Conservation (phyloP, 2,113 vertebrate species). For the Anguilla japonica region DNA sequence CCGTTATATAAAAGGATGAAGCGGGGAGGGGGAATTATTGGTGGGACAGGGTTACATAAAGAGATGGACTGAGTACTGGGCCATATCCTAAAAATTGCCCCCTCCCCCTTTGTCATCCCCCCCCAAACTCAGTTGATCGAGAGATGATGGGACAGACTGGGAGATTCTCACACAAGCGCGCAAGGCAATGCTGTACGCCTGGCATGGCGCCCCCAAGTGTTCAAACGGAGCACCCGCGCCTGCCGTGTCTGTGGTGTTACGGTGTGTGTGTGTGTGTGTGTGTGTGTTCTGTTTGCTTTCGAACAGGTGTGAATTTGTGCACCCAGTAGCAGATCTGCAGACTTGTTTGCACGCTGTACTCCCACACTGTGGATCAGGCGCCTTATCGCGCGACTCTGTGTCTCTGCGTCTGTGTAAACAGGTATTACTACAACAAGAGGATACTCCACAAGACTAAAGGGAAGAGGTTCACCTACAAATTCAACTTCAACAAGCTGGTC, state of each 20-base stretch:
- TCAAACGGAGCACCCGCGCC: background rate
- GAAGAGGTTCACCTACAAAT: conserved; percentile 92
- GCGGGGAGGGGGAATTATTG: conserved; percentile 58
- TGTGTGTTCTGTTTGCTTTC: background rate
- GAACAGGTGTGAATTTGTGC: background rate
- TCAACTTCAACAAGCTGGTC: conserved; percentile 93
- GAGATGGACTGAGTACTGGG: conserved; percentile 35
- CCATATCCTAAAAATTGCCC: conserved; percentile 15
- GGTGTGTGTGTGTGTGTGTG: background rate
- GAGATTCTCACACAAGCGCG: background rate
- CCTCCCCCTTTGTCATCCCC: background rate
- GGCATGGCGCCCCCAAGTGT: conserved; percentile 15
- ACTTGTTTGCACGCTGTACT: background rate
- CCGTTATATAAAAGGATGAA: conserved; percentile 69
- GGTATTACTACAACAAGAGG: conserved; percentile 92
- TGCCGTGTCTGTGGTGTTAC: background rate
- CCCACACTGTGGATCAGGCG: background rate
- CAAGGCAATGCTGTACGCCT: no score
- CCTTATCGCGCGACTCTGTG: background rate
- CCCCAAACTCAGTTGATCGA: background rate
- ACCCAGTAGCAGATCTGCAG: background rate
- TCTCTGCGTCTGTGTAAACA: conserved; percentile 43
- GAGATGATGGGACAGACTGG: background rate
- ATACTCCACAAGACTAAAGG: conserved; percentile 93
- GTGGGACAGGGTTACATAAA: conserved; percentile 67